Conservation (phyloP, 2,888 invertebrate species). For the Tortricodes alternella region DNA sequence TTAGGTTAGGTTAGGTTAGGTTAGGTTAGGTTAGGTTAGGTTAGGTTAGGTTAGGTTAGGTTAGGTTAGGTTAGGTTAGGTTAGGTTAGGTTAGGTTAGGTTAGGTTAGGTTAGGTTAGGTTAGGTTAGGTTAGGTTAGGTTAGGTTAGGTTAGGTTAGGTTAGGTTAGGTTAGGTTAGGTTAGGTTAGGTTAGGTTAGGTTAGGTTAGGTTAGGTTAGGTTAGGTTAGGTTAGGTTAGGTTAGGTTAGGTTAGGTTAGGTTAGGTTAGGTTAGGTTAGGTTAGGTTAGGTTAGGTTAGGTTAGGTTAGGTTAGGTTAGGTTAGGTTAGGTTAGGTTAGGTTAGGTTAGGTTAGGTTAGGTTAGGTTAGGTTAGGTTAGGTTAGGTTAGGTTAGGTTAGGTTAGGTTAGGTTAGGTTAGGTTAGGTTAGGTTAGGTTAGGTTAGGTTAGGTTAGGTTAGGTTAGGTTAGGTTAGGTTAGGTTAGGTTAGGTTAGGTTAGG, state of each 20-base stretch:
- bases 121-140: conserved; percentile 8
- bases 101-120: conserved; percentile 10
- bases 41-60: conserved; percentile 6
- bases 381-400: conserved; percentile 28
- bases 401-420: conserved; percentile 24
- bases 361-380: conserved; percentile 8
- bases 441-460: conserved; percentile 15
- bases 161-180: conserved; percentile 13
- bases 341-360: conserved; percentile 11
- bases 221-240: conserved; percentile 12
- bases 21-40: conserved; percentile 14
- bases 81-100: conserved; percentile 11
- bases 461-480: conserved; percentile 24
- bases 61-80: conserved; percentile 14
- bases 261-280: conserved; percentile 13
- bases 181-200: conserved; percentile 12
- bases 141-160: conserved; percentile 16
- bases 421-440: conserved; percentile 8
- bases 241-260: conserved; percentile 15
- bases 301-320: conserved; percentile 15
- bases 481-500: conserved; percentile 19
- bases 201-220: conserved; percentile 7
- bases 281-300: conserved; percentile 15
- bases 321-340: conserved; percentile 12
- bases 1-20: conserved; percentile 15